phyloP scores from a whole-genome alignment of 2,113 vertebrate genomes.

The Merops nubicus region DNA sequence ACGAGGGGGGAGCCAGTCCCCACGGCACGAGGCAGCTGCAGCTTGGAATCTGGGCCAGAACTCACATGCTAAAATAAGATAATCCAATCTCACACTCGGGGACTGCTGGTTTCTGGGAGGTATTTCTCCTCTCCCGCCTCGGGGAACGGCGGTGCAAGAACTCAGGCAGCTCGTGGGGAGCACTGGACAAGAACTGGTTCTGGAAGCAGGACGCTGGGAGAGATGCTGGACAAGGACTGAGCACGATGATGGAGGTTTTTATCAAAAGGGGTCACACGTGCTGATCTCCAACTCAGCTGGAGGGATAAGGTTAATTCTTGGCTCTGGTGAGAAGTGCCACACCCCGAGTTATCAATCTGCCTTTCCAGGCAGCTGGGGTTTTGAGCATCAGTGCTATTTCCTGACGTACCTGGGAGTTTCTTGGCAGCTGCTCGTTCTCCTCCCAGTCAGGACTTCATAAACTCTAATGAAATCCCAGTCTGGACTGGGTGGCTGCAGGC shows the following conservation, averaged over 20 bases:
- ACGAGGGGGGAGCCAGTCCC: not conserved
- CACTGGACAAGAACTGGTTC: not conserved
- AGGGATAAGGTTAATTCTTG: not conserved
- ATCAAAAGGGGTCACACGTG: rapidly evolving
- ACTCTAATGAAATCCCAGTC: not conserved
- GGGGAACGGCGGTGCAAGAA: not conserved
- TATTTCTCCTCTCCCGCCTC: not conserved
- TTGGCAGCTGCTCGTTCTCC: not conserved
- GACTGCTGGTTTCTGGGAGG: not conserved
- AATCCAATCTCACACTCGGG: not conserved
- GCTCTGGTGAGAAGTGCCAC: not conserved
- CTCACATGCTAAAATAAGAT: not conserved
- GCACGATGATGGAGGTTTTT: not conserved
- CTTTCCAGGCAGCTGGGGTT: not conserved
- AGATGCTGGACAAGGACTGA: too few relatives aligned
- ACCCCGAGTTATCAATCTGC: not conserved
- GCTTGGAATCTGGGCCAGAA: not conserved
- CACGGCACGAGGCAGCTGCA: not conserved
- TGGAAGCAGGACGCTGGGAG: not conserved
- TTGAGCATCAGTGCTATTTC: not conserved
- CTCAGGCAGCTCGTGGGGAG: not conserved
- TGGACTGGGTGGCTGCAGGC: not conserved
- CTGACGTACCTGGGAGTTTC: not conserved
- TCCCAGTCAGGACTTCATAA: not conserved
- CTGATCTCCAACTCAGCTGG: too few relatives aligned